phyloP scores from a whole-genome alignment of 1,140 invertebrate genomes.

The Trichomalopsis sarcophagae region DNA sequence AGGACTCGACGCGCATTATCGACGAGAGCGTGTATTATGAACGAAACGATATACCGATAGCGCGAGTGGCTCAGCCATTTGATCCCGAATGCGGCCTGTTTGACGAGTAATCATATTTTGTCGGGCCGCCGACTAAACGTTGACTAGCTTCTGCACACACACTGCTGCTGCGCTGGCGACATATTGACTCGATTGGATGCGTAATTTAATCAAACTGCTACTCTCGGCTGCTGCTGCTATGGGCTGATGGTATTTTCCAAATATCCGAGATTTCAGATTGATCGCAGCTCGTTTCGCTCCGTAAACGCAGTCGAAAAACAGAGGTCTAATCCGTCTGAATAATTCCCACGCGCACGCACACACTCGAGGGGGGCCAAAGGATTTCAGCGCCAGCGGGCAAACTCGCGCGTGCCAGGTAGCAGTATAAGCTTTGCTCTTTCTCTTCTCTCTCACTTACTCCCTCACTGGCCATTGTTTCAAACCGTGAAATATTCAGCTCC shows the following conservation, averaged over 20 bases:
- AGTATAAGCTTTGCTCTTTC: too few relatives aligned
- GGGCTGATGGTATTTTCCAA: neutral
- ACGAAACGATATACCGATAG: neutral
- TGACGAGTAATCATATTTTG: constrained; percentile 37
- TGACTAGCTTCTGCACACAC: constrained; percentile 39
- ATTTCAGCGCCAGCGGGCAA: neutral
- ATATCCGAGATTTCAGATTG: neutral
- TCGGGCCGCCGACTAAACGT: neutral
- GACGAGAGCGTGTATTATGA: too few relatives aligned
- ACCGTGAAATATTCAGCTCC: constrained; percentile 30
- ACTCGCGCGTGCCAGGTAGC: neutral
- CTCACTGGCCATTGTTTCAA: neutral
- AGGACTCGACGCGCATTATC: too few relatives aligned
- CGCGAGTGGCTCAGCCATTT: neutral
- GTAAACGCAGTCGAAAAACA: neutral
- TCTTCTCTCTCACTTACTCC: neutral
- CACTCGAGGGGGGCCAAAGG: neutral
- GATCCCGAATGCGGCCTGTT: neutral
- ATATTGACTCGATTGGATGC: constrained; percentile 16
- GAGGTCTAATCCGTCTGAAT: constrained; percentile 44
- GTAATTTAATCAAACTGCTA: constrained; percentile 14
- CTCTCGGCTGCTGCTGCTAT: neutral
- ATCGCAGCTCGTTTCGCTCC: neutral
- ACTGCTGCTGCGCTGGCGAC: neutral
- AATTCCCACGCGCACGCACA: constrained; percentile 20